Evolutionary conservation across 1,140 invertebrate genomes (phyloP).

Genomic region (Arctopsyche grandis): DNA sequence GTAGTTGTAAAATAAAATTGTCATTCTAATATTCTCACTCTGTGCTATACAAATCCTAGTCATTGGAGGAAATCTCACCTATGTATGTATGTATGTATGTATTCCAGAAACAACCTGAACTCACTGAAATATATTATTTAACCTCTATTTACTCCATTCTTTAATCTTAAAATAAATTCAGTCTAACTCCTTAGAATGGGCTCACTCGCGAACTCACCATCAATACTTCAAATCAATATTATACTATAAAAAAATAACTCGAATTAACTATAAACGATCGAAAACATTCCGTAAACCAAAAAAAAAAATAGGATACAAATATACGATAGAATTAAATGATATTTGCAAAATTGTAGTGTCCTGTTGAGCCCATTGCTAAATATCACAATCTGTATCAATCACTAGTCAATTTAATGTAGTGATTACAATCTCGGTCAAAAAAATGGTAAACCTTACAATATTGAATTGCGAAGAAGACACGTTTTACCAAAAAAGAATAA

Average conservation of each 20-base stretch:
- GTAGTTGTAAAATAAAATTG: conserved; percentile 54
- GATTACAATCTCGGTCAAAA: conserved; percentile 49
- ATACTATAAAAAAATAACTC: background rate
- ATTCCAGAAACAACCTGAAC: conserved; percentile 9
- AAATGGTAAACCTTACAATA: conserved; percentile 51
- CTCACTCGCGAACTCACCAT: background rate
- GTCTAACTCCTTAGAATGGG: conserved; percentile 54
- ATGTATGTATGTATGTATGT: background rate
- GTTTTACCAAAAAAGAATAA: conserved; percentile 40
- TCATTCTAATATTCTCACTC: conserved; percentile 48
- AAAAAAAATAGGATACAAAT: background rate
- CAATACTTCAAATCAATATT: conserved; percentile 2
- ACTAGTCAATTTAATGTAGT: conserved; percentile 50
- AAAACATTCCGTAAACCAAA: background rate
- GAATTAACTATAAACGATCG: background rate
- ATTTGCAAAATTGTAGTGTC: background rate
- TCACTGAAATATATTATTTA: conserved; percentile 39
- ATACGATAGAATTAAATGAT: background rate
- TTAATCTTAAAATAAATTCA: conserved; percentile 54
- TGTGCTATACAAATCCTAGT: conserved; percentile 24
- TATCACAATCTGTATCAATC: conserved; percentile 55
- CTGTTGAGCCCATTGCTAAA: conserved; percentile 50
- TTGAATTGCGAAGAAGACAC: conserved; percentile 54
- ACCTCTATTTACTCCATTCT: conserved; percentile 16
- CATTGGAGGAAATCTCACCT: conserved; percentile 15